Evolutionary conservation across 1,140 invertebrate genomes (phyloP).

Genomic region (Zaprionus davidi): DNA sequence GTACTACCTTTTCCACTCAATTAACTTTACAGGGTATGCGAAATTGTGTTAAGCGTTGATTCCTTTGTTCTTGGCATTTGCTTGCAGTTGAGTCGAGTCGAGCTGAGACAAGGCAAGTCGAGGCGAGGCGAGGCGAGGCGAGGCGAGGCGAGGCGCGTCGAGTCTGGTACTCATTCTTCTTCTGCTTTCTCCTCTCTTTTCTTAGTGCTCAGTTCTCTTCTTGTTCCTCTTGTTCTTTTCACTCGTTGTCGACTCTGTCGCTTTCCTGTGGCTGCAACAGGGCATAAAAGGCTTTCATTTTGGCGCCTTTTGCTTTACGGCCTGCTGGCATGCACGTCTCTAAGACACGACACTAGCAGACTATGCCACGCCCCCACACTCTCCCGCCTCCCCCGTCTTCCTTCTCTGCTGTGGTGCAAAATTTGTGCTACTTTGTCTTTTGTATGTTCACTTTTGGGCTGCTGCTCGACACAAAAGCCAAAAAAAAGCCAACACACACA

Average conservation of each 20-base stretch:
- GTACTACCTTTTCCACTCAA: neutral
- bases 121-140: neutral
- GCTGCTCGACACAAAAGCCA: conserved; percentile 53
- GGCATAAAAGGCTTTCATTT: conserved; percentile 63
- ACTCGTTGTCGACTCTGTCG: neutral
- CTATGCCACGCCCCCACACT: conserved; percentile 3
- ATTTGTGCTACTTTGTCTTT: conserved; percentile 82
- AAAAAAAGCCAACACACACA: conserved; percentile 1
- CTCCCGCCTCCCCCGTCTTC: neutral
- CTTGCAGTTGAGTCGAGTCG: neutral
- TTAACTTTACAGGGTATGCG: conserved; percentile 21
- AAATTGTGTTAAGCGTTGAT: conserved; percentile 82
- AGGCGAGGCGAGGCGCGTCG: neutral
- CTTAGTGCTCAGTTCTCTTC: too few relatives aligned
- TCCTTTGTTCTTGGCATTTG: conserved; percentile 75
- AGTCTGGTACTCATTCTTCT: neutral
- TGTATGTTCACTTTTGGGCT: conserved; percentile 66
- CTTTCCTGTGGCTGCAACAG: conserved; percentile 1
- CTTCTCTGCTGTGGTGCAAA: conserved; percentile 23
- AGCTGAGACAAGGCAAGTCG: conserved; percentile 1
- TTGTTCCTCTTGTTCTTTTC: neutral
- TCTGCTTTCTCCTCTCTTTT: too few relatives aligned
- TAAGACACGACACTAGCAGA: conserved; percentile 43
- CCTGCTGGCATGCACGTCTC: conserved; percentile 72
- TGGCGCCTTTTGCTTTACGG: conserved; percentile 72